Evolutionary conservation across 1,140 invertebrate genomes (phyloP).

Genomic region (Chironomus striatipennis): DNA sequence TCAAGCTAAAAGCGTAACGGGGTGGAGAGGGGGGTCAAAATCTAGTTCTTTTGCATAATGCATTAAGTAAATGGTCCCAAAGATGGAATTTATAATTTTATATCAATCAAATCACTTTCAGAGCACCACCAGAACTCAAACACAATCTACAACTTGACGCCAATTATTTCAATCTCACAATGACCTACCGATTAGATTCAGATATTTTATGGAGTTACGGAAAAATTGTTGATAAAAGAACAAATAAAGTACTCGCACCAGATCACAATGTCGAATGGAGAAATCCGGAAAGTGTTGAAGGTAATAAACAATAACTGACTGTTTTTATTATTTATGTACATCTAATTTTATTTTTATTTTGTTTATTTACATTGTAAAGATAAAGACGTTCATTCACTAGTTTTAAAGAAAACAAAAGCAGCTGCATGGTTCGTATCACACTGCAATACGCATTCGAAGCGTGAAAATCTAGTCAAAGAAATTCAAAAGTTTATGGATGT

Average conservation of each 20-base stretch:
- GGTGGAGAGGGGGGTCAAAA: no score
- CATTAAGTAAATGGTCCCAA: no score
- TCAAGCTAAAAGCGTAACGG: no score
- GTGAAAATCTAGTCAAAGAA: conserved; percentile 45
- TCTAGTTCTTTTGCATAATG: no score
- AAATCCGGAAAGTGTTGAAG: neutral
- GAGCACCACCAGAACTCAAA: conserved; percentile 36
- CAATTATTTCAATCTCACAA: conserved; percentile 48
- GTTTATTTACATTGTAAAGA: conserved; percentile 10
- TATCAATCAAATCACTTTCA: no score
- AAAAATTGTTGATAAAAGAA: conserved; percentile 35
- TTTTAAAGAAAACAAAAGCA: conserved; percentile 37
- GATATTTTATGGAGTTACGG: conserved; percentile 54
- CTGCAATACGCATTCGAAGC: conserved; percentile 45
- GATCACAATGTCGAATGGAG: conserved; percentile 24
- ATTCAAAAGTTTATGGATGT: conserved; percentile 48
- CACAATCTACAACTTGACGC: conserved; percentile 31
- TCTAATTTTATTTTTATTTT: neutral
- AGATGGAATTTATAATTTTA: no score
- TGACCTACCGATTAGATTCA: conserved; percentile 52
- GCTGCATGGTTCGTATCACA: conserved; percentile 55
- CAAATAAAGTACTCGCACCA: conserved; percentile 31
- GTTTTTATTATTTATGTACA: neutral
- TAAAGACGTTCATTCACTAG: neutral
- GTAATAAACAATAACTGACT: neutral